phyloP scores from a whole-genome alignment of 2,888 invertebrate species.

The Nemoura dubitans region DNA sequence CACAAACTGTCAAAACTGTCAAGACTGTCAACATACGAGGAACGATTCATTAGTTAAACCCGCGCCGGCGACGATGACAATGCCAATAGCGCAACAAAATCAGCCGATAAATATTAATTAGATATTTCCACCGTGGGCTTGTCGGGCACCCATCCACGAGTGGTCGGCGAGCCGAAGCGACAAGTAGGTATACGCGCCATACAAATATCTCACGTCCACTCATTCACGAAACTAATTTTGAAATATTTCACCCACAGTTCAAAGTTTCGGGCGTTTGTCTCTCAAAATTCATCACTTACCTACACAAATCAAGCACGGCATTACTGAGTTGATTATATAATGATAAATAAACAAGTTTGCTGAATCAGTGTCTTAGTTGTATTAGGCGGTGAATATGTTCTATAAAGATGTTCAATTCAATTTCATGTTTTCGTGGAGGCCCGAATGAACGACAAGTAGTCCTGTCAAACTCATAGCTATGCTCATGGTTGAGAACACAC shows the following conservation, averaged over 20 bases:
- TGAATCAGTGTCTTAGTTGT: too few species aligned
- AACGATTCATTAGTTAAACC: constrained; percentile 34
- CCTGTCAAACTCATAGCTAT: too few species aligned
- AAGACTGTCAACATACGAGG: constrained; percentile 14
- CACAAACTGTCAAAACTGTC: neutral
- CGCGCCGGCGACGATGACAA: neutral
- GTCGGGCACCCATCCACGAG: neutral
- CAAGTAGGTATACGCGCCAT: neutral
- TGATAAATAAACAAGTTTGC: too few species aligned
- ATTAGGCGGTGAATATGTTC: too few species aligned
- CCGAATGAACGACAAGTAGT: too few species aligned
- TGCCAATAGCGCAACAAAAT: constrained; percentile 23
- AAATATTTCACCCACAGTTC: neutral
- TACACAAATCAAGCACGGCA: too few species aligned
- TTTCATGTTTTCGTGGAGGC: too few species aligned
- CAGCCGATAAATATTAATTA: neutral
- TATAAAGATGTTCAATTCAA: too few species aligned
- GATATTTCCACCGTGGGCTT: neutral
- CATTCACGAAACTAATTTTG: neutral
- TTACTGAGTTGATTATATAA: too few species aligned
- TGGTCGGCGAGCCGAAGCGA: neutral
- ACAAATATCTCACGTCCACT: neutral
- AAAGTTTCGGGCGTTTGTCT: neutral
- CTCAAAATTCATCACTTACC: too few species aligned
- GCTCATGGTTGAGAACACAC: too few species aligned